These are phyloP conservation scores for Channa striata DNA, from an alignment of 2,797 vertebrate species.

Conservation along the genomic window DNA sequence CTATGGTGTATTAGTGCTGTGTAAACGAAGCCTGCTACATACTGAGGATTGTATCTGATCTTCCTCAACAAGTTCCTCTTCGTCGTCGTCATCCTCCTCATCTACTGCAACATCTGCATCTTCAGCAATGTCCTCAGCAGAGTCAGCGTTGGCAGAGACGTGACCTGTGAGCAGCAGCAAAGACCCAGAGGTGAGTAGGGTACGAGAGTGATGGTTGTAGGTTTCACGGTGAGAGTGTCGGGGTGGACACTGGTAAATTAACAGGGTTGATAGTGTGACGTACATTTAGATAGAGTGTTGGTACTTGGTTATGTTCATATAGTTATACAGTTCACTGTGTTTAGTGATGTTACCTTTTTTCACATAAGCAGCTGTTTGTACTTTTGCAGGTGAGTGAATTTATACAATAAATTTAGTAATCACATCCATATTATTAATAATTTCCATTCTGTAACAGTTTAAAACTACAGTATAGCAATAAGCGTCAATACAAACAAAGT, in stretches of 20 bases:
- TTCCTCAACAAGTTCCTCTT: slow-evolving; percentile 81
- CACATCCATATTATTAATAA: neutral
- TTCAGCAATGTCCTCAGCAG: slow-evolving; percentile 68
- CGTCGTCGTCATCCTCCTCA: slow-evolving; percentile 84
- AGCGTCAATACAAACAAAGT: neutral
- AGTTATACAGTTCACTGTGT: neutral
- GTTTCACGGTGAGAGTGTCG: neutral
- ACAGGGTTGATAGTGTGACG: neutral
- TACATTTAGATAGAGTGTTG: neutral
- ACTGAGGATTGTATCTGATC: slow-evolving; percentile 78
- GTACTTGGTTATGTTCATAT: too few relatives aligned
- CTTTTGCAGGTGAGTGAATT: neutral
- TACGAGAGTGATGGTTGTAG: neutral
- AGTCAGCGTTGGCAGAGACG: slow-evolving; percentile 75
- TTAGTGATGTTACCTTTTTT: neutral
- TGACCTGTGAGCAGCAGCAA: slow-evolving; percentile 55
- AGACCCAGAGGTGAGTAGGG: neutral
- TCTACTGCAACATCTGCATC: slow-evolving; percentile 75
- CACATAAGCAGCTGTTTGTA: neutral
- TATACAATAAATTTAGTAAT: neutral
- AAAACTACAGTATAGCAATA: neutral
- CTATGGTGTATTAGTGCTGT: neutral
- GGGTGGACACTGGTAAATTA: neutral
- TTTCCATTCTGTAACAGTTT: neutral
- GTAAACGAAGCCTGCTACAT: slow-evolving; percentile 13